Evolutionary conservation across 2,113 vertebrate species (phyloP), one percentile per base, ranked within the genome.

Genomic region (Perccottus glenii): DNA sequence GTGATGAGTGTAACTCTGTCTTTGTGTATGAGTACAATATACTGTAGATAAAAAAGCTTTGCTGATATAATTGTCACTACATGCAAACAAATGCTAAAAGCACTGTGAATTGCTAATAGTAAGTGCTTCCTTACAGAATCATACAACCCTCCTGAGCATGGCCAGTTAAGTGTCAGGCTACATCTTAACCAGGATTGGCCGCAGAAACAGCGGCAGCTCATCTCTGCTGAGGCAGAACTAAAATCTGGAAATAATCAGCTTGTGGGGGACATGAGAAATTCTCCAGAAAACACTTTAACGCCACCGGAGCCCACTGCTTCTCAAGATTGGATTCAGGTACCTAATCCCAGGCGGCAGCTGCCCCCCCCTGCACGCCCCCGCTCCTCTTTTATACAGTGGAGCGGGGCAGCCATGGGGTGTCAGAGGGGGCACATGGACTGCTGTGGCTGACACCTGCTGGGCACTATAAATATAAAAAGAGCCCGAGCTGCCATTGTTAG

Each of bases 211-310:
- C 92, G 92, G 88, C 90, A 94, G 93, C 89, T 93, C 92, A 94
- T 94, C 93, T 97, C 92, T 91, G 84, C 89, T 94, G 93, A 92
- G 53, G 92, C 95, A 95, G 96, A 98, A 98, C 91, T 96, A 98
- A 98, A 96, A 96, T 96, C 95, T 98, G 94, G 96, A 98, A 98
- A 94, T 98, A 98, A 98, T 98, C 96, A 97, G 94, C 93, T 91
- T 93, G 93, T 93, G 85, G 90, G 91, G 95, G 95, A 94, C 93
- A 95, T 91, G 93, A 96, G 93, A 97, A 95, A 96, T 94, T 96
- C 93, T 95, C 94, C 84, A 92, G 92, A 95, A 95, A 94, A 93
- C 94, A 96, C 93, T 96, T 96, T 93, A 94, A 93, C 93, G 11
- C 95, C 94, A 95, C 95, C 96, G 96, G 95, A 98, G 93, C 93